phyloP scores from a whole-genome alignment of 2,888 invertebrate species.

The Catocala fraxini region DNA sequence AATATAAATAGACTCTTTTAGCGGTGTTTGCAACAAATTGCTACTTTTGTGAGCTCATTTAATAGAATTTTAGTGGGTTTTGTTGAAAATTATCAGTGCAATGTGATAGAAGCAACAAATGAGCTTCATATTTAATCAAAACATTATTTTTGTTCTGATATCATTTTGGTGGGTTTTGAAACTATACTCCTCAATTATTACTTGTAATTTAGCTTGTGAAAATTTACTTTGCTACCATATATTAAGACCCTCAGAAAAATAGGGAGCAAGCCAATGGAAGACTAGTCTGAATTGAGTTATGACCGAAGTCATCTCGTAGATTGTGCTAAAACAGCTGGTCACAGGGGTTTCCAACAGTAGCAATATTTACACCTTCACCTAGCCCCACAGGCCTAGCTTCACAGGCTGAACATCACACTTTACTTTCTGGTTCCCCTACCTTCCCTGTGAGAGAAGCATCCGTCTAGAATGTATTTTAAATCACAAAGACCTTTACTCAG shows the following conservation, averaged over 20 bases:
- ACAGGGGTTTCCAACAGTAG: slow-evolving; percentile 90
- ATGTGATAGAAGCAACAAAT: too few relatives aligned
- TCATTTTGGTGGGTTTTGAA: too few relatives aligned
- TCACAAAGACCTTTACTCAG: slow-evolving; percentile 90
- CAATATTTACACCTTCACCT: slow-evolving; percentile 78
- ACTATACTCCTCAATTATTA: too few relatives aligned
- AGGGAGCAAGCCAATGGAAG: slow-evolving; percentile 89
- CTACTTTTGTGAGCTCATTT: too few relatives aligned
- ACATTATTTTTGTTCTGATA: too few relatives aligned
- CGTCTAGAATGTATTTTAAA: slow-evolving; percentile 89
- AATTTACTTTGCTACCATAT: too few relatives aligned
- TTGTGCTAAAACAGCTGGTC: slow-evolving; percentile 92
- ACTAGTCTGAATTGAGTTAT: slow-evolving; percentile 96
- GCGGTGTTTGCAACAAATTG: too few relatives aligned
- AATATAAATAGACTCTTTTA: too few relatives aligned
- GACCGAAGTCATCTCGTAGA: slow-evolving; percentile 90
- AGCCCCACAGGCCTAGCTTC: slow-evolving; percentile 82
- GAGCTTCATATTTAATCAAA: too few relatives aligned
- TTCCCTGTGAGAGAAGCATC: slow-evolving; percentile 89
- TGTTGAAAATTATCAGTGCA: too few relatives aligned
- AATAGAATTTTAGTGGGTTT: too few relatives aligned
- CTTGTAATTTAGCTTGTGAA: too few relatives aligned
- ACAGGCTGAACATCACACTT: slow-evolving; percentile 80
- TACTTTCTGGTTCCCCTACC: slow-evolving; percentile 92
- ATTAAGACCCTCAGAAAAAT: slow-evolving; percentile 75